Evolutionary conservation across 2,797 vertebrate genomes (phyloP).

Genomic region (Aulostomus chinensis): DNA sequence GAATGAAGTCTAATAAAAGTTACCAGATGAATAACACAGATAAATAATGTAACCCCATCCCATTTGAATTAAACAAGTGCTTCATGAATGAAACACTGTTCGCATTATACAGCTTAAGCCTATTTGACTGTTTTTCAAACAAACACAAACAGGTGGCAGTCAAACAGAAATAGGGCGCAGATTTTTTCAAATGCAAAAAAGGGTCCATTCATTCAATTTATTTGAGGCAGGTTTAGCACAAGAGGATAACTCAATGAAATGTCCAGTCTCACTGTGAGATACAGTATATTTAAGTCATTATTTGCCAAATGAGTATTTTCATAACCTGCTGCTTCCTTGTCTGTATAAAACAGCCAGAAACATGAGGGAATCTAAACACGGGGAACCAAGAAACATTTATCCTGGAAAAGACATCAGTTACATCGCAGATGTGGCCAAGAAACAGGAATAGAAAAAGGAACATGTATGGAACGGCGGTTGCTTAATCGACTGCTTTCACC

Average conservation of each 20-base stretch:
- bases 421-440: conserved; percentile 53
- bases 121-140: not conserved
- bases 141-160: not conserved
- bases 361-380: conserved; percentile 30
- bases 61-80: not conserved
- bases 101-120: not conserved
- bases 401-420: conserved; percentile 30
- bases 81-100: not conserved
- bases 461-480: conserved; percentile 39
- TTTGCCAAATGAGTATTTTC: not conserved
- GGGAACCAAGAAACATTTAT: conserved; percentile 26
- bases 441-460: conserved; percentile 38
- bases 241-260: not conserved
- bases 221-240: not conserved
- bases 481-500: conserved; percentile 17
- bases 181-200: not conserved
- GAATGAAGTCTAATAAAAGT: not conserved
- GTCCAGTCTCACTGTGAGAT: not conserved
- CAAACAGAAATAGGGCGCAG: not conserved
- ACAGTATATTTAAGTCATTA: not conserved
- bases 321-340: conserved; percentile 14
- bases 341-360: conserved; percentile 8
- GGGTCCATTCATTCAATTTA: not conserved
- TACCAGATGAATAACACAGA: not conserved
- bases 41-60: not conserved